A percentile compares a stretch with the other conserved stretches of the same genome.
phyloP scores from a whole-genome alignment of 2,113 vertebrate species.

The Tragulus kanchil region DNA sequence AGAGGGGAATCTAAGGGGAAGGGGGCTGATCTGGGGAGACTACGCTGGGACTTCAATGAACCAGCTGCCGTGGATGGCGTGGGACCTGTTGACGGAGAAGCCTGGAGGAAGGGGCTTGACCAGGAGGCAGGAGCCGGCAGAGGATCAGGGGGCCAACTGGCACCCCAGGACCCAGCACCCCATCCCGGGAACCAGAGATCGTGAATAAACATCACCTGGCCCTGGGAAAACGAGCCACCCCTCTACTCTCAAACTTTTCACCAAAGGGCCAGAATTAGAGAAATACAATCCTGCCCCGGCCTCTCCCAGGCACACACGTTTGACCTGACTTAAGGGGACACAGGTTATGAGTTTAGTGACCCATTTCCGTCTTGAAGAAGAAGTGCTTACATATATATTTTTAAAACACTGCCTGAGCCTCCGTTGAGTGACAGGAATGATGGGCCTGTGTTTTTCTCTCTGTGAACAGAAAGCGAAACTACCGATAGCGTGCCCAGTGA shows the following conservation, averaged over 20 bases:
- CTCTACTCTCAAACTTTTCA: not conserved
- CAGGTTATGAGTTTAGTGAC: not conserved
- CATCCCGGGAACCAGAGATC: not conserved
- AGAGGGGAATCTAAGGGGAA: not conserved
- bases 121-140: not conserved
- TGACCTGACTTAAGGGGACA: not conserved
- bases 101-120: not conserved
- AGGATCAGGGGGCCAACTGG: not conserved
- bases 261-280: not conserved
- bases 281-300: not conserved
- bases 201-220: not conserved
- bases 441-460: conserved; percentile 82
- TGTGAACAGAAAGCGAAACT: conserved; percentile 94
- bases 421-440: conserved; percentile 11
- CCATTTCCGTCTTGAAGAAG: not conserved
- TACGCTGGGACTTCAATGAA: too few relatives aligned
- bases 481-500: conserved; percentile 95
- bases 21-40: not conserved
- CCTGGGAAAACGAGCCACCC: not conserved
- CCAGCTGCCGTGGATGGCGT: not conserved
- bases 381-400: not conserved
- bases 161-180: rapidly evolving
- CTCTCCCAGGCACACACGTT: not conserved
- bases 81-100: not conserved
- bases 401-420: not conserved